Base-by-base conservation (phyloP, 2,113 vertebrate species). In the Brienomyrus longianalis region DNA sequence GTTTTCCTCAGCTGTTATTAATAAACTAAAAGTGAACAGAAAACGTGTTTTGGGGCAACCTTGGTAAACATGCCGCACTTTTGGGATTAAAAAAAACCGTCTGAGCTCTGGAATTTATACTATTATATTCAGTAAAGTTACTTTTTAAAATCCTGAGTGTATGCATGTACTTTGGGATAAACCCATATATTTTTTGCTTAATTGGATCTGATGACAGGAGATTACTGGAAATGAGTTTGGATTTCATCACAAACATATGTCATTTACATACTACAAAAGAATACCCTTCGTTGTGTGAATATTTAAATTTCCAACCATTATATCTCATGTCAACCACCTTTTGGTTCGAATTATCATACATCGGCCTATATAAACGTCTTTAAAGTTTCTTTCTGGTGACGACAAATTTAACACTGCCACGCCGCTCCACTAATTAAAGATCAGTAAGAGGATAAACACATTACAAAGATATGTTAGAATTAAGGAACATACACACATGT, bases 141-240 rank as follows among this genome's bases (percentile, higher is more conserved):
- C 35, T 77, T 77, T 77, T 39, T 77, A 15, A 77, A 85, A 56
- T 85, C 47, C 83, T 3, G 45, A 31, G 23, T n/a, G 21, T n/a
- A 51, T 85, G 83, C 21, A 51, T 27, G 70, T 77, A 39, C 70
- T 48, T 48, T 50, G 47, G 83, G 23, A 50, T 48, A 85, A 31
- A 85, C 83, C 83, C 47, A 85, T 85, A 47, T 51, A 19, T 35
- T n/a, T 74, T 17, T 86, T 52, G 84, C n/a, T 50, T 48, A 86
- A 86, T 51, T 23, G 66, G n/a, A 56, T 39, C 48, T 87, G 50
- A 10, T 56, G 85, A 51, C 85, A 87, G 51, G 48, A 54, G 11
- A 87, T 87, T 87, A 52, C 85, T 87, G 85, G 51, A 87, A 51
- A 87, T 56, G 21, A 86, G 21, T 31, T 27, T n/a, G 47, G 23